Base-by-base conservation (phyloP, 2,113 vertebrate genomes). In the Colossoma macropomum region DNA sequence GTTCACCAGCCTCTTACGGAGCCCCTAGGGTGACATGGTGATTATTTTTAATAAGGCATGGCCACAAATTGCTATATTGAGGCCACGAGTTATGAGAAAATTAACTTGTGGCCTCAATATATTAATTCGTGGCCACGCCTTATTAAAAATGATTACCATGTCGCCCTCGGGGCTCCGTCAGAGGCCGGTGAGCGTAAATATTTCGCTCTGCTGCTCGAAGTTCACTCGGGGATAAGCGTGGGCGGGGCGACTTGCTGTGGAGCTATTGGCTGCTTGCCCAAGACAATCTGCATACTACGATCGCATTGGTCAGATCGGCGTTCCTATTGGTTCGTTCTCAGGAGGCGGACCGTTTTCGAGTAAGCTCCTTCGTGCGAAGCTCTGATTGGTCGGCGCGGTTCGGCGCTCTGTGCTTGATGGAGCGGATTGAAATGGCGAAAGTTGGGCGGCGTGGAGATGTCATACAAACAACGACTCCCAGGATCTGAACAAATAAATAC, bases 371-470 rank as follows among this genome's bases (percentile, higher is more conserved):
- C 59, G 59, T 41, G n/a, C 66, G 19, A 13, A 2, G 21, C 41
- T 78, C 10, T 81, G 74, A 84, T 86, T 84, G 82, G 78, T 23
- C 21, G 16, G 12, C n/a, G 59, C 23, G 23, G 10, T 38, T 21
- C 41, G 17, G 9, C 38, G 28, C 41, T 68, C 65, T 77, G 34
- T 48, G 25, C 45, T 10, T 23, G 15, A 78, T 19, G 59, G 23
- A 72, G 66, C 70, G 45, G 48, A 73, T 59, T 19, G 68, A 28
- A 81, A 79, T 66, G 76, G 79, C 86, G 75, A 81, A 87, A 80
- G 41, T 81, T 78, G 91, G 92, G 89, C 89, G 84, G 86, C 87
- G 86, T 80, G 68, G 89, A 90, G 68, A 84, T 79, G 82, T 86
- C 85, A 60, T 27, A n/a, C 38, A 74, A 45, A 63, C 50, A 50